Conservation (phyloP, 2,888 invertebrate genomes). For the Nomada fucata region DNA sequence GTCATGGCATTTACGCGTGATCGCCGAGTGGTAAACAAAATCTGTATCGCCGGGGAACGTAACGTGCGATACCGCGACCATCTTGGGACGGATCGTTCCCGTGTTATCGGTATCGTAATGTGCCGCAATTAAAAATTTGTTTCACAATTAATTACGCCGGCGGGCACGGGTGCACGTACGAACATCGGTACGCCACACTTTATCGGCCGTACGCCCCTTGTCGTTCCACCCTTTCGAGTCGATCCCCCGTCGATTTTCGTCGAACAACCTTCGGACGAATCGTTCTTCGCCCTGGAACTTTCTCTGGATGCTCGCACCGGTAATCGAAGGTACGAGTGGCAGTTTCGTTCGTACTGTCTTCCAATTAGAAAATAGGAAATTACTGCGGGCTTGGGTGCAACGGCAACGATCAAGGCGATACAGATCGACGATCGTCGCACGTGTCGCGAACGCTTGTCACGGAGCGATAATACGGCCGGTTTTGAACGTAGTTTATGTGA, state of each 20-base stretch:
- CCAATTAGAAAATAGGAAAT: too few relatives aligned
- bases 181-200: neutral
- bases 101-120: conserved; percentile 39
- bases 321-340: too few relatives aligned
- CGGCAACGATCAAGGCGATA: too few relatives aligned
- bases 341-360: too few relatives aligned
- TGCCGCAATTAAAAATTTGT: conserved; percentile 59
- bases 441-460: conserved; percentile 39
- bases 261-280: too few relatives aligned
- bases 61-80: conserved; percentile 54
- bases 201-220: neutral
- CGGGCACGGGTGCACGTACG: neutral
- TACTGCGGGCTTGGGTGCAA: too few relatives aligned
- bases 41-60: conserved; percentile 64
- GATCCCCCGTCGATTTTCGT: neutral
- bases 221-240: too few relatives aligned
- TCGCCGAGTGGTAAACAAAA: conserved; percentile 77
- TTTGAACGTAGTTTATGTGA: conserved; percentile 36
- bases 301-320: too few relatives aligned
- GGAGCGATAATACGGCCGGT: conserved; percentile 46
- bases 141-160: conserved; percentile 53
- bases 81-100: conserved; percentile 38
- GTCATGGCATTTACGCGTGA: conserved; percentile 78
- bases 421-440: conserved; percentile 12
- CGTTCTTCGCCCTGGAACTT: too few relatives aligned